Evolutionary conservation across 2,113 vertebrate species (phyloP).

Genomic region (Lepus timidus): DNA sequence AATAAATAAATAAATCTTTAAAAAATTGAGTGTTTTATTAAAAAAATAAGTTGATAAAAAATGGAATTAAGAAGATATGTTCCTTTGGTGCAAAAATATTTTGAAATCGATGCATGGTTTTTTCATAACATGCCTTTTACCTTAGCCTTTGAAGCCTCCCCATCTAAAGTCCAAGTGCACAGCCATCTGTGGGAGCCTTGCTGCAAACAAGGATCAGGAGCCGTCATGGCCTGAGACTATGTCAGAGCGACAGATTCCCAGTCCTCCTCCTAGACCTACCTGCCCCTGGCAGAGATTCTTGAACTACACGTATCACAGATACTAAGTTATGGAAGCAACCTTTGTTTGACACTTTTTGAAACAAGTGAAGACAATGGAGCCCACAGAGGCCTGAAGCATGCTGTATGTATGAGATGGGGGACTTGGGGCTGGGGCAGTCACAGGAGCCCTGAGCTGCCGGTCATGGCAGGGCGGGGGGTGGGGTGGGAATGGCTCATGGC

Average conservation of each 20-base stretch:
- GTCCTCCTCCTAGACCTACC: not conserved
- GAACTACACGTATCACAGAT: not conserved
- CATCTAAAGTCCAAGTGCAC: not conserved
- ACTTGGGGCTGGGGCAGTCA: not conserved
- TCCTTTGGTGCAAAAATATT: too few relatives aligned
- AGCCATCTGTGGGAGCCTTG: not conserved
- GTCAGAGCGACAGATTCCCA: not conserved
- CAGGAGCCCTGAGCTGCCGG: not conserved
- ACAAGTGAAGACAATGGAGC: not conserved
- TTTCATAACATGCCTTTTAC: too few relatives aligned
- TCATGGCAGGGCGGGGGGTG: not conserved
- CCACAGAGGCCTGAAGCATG: not conserved
- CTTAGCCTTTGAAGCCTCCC: too few relatives aligned
- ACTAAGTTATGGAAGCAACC: not conserved
- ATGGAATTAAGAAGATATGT: too few relatives aligned
- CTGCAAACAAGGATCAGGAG: not conserved
- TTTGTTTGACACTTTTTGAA: not conserved
- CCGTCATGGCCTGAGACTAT: not conserved
- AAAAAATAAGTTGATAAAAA: too few relatives aligned
- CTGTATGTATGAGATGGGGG: rapidly evolving
- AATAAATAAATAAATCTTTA: too few relatives aligned
- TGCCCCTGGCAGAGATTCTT: not conserved
- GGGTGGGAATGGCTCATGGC: not conserved
- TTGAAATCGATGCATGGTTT: too few relatives aligned
- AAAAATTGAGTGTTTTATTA: too few relatives aligned